Evolutionary conservation across 2,888 invertebrate species (phyloP).

Genomic region (Megastigmus dorsalis): DNA sequence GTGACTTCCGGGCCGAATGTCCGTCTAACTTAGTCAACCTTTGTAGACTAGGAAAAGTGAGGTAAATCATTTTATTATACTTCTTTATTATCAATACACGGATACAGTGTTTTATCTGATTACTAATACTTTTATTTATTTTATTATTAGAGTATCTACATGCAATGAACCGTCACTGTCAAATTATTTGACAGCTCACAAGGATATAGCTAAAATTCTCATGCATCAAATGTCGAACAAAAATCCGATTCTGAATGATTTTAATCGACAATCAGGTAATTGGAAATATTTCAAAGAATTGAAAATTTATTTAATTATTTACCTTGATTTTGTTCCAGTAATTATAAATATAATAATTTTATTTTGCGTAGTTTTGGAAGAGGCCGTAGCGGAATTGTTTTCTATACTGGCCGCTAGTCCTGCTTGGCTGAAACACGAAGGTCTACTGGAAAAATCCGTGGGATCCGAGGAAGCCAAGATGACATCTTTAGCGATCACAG

Average conservation of each 20-base stretch:
- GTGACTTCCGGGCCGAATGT: conserved; percentile 64
- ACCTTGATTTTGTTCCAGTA: no score
- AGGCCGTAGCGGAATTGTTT: conserved; percentile 66
- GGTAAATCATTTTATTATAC: no score
- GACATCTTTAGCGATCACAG: conserved; percentile 67
- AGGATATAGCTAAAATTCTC: conserved; percentile 65
- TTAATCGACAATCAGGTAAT: conserved; percentile 70
- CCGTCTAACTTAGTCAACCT: conserved; percentile 65
- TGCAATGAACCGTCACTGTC: conserved; percentile 66
- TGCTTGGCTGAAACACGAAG: conserved; percentile 62
- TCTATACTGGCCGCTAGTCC: conserved; percentile 68
- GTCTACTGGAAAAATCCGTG: conserved; percentile 58
- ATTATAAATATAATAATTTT: no score
- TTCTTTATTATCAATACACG: no score
- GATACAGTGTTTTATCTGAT: background rate
- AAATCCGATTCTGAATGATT: conserved; percentile 64
- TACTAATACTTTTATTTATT: background rate
- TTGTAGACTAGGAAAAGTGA: conserved; percentile 62
- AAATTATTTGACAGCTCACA: conserved; percentile 67
- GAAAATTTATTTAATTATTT: background rate
- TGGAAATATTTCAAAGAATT: no score
- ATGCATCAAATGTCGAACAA: conserved; percentile 64
- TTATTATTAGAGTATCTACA: conserved; percentile 63
- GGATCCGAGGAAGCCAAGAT: conserved; percentile 61
- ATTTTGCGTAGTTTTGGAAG: conserved; percentile 63